Evolutionary conservation across 2,797 vertebrate species (phyloP), one percentile per base, ranked within the genome.

Genomic region (Tadarida brasiliensis): DNA sequence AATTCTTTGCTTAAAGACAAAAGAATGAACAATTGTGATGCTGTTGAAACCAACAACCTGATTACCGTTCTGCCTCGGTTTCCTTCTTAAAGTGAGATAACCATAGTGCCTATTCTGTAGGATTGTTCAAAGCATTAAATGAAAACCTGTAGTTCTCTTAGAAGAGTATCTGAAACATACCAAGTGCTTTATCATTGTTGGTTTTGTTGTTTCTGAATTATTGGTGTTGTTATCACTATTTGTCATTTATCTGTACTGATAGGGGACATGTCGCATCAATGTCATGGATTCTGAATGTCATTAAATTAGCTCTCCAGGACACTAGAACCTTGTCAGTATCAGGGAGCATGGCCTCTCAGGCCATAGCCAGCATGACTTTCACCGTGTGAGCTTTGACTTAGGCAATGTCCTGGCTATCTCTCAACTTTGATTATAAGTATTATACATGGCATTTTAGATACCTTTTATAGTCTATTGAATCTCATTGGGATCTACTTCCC

Each of bases 131-230:
- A 56, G 15, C 9, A 77, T 56, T 84, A 77, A 88, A 28, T 88
- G 14, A 67, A 33, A n/a, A 56, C 33, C 33, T 61, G 1, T 24
- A 65, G 20, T 83, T 3, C 26, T 51, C 30, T 65, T 65, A 56
- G 26, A 71, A 5, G 20, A 51, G 26, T 39, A 61, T 22, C 61
- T 71, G 10, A 63, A 74, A 39, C 20, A 93, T 20, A 49, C 20
- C 51, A 78, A 63, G 4, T n/a, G 4, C 2, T 16, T 86, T 49
- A 22, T 81, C 26, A 56, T 44, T 78, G 20, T 33, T 63, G 54
- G 11, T 30, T 86, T 82, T 86, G 59, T 77, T 68, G 1, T 87
- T 82, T 86, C 28, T 94, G 24, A 92, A 49, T 70, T 90, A 70
- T 39, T 81, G 47, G 16, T n/a, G 11, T 5, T 61, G 6, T 80